A percentile compares a stretch with the other conserved stretches of the same genome.
These are phyloP conservation scores for Gymnocypris eckloni DNA, from an alignment of 2,797 vertebrate species.

Conservation along the genomic window DNA sequence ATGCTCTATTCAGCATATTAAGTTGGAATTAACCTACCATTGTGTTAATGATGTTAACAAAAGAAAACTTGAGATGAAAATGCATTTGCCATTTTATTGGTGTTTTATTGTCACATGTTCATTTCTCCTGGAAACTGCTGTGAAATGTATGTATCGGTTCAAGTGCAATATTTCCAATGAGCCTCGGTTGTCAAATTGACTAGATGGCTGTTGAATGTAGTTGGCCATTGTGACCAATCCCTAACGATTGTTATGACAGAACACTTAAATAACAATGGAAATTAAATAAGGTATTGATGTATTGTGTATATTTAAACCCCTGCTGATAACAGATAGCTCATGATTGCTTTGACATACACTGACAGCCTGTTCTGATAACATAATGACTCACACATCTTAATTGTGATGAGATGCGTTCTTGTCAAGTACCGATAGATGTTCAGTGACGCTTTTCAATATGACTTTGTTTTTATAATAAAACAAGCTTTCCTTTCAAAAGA, in stretches of 20 bases:
- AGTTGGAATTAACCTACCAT: neutral
- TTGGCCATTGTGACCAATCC: neutral
- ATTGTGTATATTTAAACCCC: constrained; percentile 22
- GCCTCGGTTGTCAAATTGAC: neutral
- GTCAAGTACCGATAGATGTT: constrained; percentile 25
- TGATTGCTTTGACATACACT: constrained; percentile 24
- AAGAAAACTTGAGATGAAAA: neutral
- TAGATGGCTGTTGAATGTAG: neutral
- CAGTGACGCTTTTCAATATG: constrained; percentile 1
- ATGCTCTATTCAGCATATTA: neutral
- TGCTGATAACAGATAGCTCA: constrained; percentile 27
- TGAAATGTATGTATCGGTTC: neutral
- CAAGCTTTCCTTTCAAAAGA: neutral
- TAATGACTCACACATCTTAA: constrained; percentile 20
- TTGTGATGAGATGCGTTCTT: constrained; percentile 17
- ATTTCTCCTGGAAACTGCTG: neutral
- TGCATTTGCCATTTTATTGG: neutral
- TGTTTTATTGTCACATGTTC: neutral
- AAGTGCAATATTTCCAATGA: neutral
- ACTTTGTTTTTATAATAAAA: constrained; percentile 7
- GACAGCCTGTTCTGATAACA: constrained; percentile 20
- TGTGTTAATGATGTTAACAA: neutral
- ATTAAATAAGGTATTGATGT: constrained; percentile 30
- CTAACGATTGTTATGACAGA: constrained; percentile 11
- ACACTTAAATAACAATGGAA: neutral